phyloP scores from a whole-genome alignment of 2,888 invertebrate genomes.

The Atrina japonica region DNA sequence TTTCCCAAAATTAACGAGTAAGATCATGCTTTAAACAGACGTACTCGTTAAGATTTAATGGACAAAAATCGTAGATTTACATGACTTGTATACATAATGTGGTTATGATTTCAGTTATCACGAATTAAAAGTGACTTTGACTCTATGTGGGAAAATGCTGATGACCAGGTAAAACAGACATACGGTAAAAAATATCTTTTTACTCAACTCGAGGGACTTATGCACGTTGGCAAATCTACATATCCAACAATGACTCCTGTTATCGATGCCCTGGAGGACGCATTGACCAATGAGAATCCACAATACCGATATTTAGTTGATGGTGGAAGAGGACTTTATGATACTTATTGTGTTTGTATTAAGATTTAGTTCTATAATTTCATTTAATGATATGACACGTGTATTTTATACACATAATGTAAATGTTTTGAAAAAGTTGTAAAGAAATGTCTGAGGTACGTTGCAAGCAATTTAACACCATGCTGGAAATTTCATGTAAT shows the following conservation, averaged over 20 bases:
- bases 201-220: slow-evolving; percentile 43
- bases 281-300: slow-evolving; percentile 45
- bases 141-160: slow-evolving; percentile 54
- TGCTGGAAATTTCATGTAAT: neutral
- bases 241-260: slow-evolving; percentile 41
- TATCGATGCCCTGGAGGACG: slow-evolving; percentile 48
- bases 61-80: too few species aligned
- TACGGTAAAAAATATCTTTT: slow-evolving; percentile 62
- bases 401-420: too few species aligned
- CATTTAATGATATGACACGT: neutral
- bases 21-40: too few species aligned
- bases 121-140: slow-evolving; percentile 56
- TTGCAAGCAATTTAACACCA: too few species aligned
- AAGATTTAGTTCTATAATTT: neutral
- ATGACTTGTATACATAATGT: too few species aligned
- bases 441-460: too few species aligned
- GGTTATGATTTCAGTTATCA: slow-evolving; percentile 48
- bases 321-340: slow-evolving; percentile 43
- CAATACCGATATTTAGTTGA: slow-evolving; percentile 50
- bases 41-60: too few species aligned
- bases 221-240: slow-evolving; percentile 47
- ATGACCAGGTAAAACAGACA: slow-evolving; percentile 55
- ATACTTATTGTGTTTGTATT: slow-evolving; percentile 50
- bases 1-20: too few species aligned
- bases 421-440: too few species aligned